A percentile compares a stretch with the other conserved stretches of the same genome.
Conservation (phyloP, 2,113 vertebrate genomes). For the Irena cyanogastra region DNA sequence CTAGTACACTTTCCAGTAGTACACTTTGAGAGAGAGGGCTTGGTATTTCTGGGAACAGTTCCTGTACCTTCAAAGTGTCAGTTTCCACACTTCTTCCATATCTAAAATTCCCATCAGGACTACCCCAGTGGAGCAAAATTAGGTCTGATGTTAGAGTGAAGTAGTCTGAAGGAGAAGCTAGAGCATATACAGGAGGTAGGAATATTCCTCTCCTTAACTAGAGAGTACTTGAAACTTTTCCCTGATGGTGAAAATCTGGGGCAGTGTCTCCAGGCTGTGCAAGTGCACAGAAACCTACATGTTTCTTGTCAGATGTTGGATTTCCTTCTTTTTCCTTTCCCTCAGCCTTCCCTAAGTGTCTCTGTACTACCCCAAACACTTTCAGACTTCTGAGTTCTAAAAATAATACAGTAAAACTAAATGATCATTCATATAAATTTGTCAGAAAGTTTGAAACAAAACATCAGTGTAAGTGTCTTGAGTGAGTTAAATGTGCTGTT, state of each 20-base stretch:
- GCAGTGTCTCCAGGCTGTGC: neutral
- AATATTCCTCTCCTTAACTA: neutral
- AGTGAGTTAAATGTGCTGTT: constrained; percentile 39
- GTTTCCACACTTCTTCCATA: neutral
- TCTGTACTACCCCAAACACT: neutral
- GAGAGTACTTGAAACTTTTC: neutral
- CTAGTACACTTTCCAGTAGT: neutral
- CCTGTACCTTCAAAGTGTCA: neutral
- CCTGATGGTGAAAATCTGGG: neutral
- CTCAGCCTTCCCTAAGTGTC: neutral
- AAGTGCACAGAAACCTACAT: neutral
- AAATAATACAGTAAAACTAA: constrained; percentile 24
- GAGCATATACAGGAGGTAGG: neutral
- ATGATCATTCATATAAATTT: neutral
- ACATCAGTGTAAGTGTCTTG: constrained; percentile 18
- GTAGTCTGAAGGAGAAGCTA: neutral
- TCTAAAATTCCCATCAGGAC: neutral
- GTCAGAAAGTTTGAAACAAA: constrained; percentile 29
- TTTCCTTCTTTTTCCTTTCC: neutral
- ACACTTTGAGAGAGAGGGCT: neutral
- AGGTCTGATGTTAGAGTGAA: neutral
- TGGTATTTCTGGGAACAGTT: neutral
- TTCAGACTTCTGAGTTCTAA: neutral
- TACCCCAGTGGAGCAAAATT: neutral
- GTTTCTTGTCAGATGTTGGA: neutral